Evolutionary conservation across 2,888 invertebrate genomes (phyloP).

Genomic region (Argynnis bischoffii): DNA sequence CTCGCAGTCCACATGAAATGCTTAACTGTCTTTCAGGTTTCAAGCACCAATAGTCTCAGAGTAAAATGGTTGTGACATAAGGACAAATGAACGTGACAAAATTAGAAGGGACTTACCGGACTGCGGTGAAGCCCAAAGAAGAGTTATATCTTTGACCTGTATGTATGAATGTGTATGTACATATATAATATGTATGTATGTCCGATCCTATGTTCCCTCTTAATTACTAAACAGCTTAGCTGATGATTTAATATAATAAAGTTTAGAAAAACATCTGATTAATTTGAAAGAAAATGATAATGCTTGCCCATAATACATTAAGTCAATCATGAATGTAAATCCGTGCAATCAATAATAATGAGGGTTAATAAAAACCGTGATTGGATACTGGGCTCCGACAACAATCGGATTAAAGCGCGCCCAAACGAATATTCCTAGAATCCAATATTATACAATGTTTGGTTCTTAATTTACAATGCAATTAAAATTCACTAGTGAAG

Average conservation of each 20-base stretch:
- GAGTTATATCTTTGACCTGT: too few species aligned
- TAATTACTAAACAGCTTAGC: too few species aligned
- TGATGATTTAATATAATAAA: background rate
- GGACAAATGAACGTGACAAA: too few species aligned
- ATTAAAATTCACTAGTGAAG: constrained; percentile 2
- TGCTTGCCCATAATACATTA: constrained; percentile 20
- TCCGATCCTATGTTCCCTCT: too few species aligned
- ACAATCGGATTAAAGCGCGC: constrained; percentile 65
- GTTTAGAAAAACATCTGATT: constrained; percentile 1
- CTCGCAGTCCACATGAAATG: too few species aligned
- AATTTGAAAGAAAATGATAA: constrained; percentile 10
- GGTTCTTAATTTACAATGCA: constrained; percentile 14
- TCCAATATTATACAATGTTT: constrained; percentile 10
- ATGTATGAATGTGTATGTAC: too few species aligned
- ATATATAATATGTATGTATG: too few species aligned
- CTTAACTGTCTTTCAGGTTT: too few species aligned
- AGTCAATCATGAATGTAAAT: constrained; percentile 41
- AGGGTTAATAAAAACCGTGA: constrained; percentile 69
- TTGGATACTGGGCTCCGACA: constrained; percentile 58
- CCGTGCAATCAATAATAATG: constrained; percentile 67
- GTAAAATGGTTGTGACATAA: too few species aligned
- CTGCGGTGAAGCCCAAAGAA: too few species aligned
- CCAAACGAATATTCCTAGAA: constrained; percentile 45
- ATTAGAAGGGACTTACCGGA: too few species aligned
- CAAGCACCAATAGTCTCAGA: too few species aligned